Conservation (phyloP, 2,797 vertebrate genomes). For the Brachyrhaphis roseni region DNA sequence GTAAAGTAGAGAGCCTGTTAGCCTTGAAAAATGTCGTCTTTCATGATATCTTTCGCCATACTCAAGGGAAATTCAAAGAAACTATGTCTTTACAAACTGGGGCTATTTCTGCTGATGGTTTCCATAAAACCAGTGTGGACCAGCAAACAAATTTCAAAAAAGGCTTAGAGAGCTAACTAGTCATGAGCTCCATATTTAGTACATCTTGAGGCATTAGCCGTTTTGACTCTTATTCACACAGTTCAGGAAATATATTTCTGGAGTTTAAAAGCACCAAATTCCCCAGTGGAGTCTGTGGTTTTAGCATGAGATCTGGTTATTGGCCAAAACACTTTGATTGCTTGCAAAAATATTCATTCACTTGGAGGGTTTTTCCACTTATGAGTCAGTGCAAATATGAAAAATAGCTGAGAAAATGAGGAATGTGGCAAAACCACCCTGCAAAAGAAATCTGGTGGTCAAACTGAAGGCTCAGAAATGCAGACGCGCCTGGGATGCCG, state of each 20-base stretch:
- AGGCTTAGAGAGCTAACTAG: no score
- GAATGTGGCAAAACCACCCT: slow-evolving; percentile 19
- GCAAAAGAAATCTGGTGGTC: background rate
- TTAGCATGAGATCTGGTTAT: slow-evolving; percentile 49
- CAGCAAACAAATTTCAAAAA: no score
- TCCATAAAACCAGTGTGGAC: no score
- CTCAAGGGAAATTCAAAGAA: no score
- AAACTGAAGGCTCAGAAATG: slow-evolving; percentile 20
- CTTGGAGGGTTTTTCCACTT: slow-evolving; percentile 22
- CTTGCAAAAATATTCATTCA: slow-evolving; percentile 53
- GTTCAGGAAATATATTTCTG: slow-evolving; percentile 46
- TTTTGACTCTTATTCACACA: slow-evolving; percentile 16
- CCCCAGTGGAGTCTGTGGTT: slow-evolving; percentile 55
- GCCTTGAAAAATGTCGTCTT: no score
- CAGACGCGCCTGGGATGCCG: slow-evolving; percentile 22
- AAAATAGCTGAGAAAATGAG: slow-evolving; percentile 5
- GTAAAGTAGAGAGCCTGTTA: background rate
- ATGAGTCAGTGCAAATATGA: slow-evolving; percentile 50
- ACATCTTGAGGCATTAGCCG: background rate
- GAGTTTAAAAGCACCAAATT: slow-evolving; percentile 48
- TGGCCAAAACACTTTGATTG: slow-evolving; percentile 52
- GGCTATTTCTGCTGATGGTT: no score
- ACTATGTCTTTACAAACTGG: no score
- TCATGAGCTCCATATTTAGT: no score
- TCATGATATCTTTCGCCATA: no score